Evolutionary conservation across 2,888 invertebrate genomes (phyloP), one percentile per base, ranked within the genome.

Genomic region (Aphrophora alni): DNA sequence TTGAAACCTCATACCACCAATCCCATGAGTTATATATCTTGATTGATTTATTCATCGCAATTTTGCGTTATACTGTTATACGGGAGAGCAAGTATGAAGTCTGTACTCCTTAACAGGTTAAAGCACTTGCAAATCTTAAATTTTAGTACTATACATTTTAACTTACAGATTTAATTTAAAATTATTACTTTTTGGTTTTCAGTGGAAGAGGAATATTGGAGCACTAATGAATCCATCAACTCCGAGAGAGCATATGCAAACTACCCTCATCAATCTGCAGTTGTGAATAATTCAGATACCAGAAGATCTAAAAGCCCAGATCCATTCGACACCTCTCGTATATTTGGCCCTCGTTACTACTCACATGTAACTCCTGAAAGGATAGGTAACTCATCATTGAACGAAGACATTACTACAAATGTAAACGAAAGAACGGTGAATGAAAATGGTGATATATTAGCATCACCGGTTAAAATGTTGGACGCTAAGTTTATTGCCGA

Each of bases 311-410:
- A 81, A 3, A 85, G 86, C 26, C 88, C 88, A 10, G 93, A 94
- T 89, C 94, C 94, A 0, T 94, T 94, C 84, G 94, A 94, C 85
- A 94, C 94, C 0, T 92, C 92, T 0, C 85, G 87, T 2, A 87
- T 90, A 0, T 88, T 84, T 86, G 78, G 86, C 17, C 88, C 88
- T 0, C 86, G 89, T 10, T 89, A 89, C 79, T 89, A 89, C 82
- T 89, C 89, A 44, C 88, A 88, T 74, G 89, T 89, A 2, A 87
- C 88, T 0, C 85, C 88, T 0, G 88, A 89, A 44, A 72, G 28
- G 14, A 12, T 28, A 51, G 10, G n/a, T 7, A 21, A 24, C 44
- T 1, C n/a, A 17, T 4, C 21, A 8, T 33, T 2, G 24, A 70
- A 75, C 33, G 75, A 24, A 72, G 74, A 21, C 38, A 59, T 72